Evolutionary conservation across 92 coral and sea anemone species (phyloP).

Genomic region (Montipora capitata): DNA sequence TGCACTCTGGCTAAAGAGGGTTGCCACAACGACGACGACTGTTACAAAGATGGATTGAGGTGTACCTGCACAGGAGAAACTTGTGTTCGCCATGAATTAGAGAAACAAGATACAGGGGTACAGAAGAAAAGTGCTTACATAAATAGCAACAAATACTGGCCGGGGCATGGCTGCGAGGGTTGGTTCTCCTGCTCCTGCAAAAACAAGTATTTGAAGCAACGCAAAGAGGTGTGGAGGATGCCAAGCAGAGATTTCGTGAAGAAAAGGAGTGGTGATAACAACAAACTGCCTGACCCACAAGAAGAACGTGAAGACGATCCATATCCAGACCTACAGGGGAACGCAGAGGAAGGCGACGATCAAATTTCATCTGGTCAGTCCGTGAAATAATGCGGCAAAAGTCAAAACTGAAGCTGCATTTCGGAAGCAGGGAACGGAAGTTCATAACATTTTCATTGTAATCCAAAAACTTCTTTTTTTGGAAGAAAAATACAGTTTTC

Average conservation of each 20-base stretch:
- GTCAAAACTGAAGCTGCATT: neutral
- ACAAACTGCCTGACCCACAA: neutral
- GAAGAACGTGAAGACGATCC: neutral
- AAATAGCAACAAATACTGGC: neutral
- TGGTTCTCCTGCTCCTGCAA: neutral
- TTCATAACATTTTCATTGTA: too few relatives aligned
- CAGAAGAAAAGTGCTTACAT: neutral
- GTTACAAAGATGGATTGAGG: neutral
- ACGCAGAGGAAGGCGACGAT: neutral
- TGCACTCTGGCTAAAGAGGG: slow-evolving; percentile 18
- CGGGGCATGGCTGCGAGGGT: neutral
- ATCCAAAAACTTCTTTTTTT: neutral
- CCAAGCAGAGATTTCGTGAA: neutral
- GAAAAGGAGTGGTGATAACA: neutral
- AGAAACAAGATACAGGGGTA: neutral
- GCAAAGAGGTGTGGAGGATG: slow-evolving; percentile 7
- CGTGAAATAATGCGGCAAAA: neutral
- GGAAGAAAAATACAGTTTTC: neutral
- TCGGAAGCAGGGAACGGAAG: neutral
- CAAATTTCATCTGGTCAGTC: neutral
- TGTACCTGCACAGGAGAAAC: neutral
- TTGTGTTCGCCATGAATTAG: neutral
- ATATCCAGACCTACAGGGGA: neutral
- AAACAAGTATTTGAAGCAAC: neutral
- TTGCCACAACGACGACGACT: slow-evolving; percentile 11